phyloP scores from a whole-genome alignment of 2,888 invertebrate genomes.

The Nomada fucata region DNA sequence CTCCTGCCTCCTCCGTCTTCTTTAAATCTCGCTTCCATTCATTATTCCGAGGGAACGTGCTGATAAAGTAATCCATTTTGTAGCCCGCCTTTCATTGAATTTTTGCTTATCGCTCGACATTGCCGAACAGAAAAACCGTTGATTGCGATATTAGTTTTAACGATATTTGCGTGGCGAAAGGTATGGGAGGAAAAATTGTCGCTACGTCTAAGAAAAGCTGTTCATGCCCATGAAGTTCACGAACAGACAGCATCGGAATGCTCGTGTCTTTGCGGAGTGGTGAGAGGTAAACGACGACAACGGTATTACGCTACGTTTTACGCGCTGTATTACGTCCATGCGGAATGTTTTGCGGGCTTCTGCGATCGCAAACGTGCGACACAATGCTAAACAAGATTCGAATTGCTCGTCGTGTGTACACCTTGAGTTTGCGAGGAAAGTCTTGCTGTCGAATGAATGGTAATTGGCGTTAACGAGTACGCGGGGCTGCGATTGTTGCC shows the following conservation, averaged over 20 bases:
- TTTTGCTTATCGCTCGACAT: neutral
- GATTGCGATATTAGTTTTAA: no score
- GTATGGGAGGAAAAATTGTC: conserved; percentile 31
- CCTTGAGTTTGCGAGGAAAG: neutral
- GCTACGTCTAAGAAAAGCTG: conserved; percentile 36
- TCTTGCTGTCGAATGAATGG: conserved; percentile 10
- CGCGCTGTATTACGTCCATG: conserved; percentile 28
- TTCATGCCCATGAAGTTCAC: conserved; percentile 38
- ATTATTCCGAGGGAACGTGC: conserved; percentile 27
- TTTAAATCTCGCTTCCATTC: conserved; percentile 40
- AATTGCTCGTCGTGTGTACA: neutral
- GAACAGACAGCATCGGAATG: conserved; percentile 10
- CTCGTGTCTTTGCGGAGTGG: conserved; percentile 45
- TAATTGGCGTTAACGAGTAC: conserved; percentile 38
- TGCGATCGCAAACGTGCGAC: neutral
- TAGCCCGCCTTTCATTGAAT: conserved; percentile 5
- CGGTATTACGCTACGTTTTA: conserved; percentile 24
- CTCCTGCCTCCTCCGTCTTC: conserved; percentile 21
- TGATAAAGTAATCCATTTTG: conserved; percentile 36
- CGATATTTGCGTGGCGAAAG: neutral
- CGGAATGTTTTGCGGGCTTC: conserved; percentile 26
- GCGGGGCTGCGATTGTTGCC: neutral
- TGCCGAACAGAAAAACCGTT: neutral
- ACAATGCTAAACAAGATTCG: conserved; percentile 1
- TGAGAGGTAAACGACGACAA: conserved; percentile 29